phyloP scores from a whole-genome alignment of 2,113 vertebrate species.

The Osmerus eperlanus region DNA sequence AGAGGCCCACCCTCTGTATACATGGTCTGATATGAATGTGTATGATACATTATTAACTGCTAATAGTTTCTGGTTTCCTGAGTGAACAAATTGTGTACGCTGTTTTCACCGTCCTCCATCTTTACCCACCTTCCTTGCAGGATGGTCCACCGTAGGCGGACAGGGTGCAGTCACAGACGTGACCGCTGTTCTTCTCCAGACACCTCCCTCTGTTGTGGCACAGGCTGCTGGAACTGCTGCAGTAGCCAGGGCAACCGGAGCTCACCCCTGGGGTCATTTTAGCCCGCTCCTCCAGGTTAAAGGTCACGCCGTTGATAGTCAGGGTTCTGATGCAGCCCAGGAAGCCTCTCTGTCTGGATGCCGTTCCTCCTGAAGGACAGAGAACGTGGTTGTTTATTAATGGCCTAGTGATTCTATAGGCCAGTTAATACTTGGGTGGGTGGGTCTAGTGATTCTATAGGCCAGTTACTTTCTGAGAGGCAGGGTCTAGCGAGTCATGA shows the following conservation, averaged over 20 bases:
- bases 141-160: conserved; percentile 89
- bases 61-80: too few relatives aligned
- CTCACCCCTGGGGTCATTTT: conserved; percentile 86
- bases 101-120: too few relatives aligned
- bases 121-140: conserved; percentile 83
- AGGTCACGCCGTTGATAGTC: conserved; percentile 79
- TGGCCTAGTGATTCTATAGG: neutral
- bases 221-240: conserved; percentile 87
- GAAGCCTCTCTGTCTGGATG: conserved; percentile 86
- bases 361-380: conserved; percentile 77
- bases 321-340: conserved; percentile 91
- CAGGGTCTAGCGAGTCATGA: neutral
- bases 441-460: neutral
- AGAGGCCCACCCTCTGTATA: too few relatives aligned
- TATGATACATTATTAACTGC: too few relatives aligned
- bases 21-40: too few relatives aligned
- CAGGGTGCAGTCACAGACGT: conserved; percentile 87
- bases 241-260: conserved; percentile 90
- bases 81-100: too few relatives aligned
- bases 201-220: conserved; percentile 91
- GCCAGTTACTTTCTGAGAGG: neutral
- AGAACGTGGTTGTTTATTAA: neutral
- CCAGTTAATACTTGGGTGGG: neutral
- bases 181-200: conserved; percentile 89
- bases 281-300: conserved; percentile 90